Conservation (phyloP, 1,140 invertebrate species). For the Conus betulinus region DNA sequence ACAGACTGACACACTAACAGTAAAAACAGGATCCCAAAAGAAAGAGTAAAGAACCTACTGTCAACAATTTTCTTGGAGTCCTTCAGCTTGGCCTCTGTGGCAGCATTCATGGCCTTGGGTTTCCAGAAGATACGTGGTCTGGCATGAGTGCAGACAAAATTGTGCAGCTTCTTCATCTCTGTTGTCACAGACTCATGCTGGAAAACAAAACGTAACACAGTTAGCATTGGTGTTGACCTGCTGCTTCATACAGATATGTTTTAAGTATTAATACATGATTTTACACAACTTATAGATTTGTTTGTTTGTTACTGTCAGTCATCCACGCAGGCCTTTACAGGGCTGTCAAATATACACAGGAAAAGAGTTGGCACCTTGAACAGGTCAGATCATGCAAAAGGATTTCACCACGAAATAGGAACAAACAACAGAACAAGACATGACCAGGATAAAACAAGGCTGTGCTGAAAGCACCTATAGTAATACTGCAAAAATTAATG, state of each 20-base stretch:
- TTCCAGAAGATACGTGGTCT: constrained; percentile 92
- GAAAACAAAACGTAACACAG: constrained; percentile 48
- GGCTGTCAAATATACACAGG: too few species aligned
- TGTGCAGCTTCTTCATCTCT: constrained; percentile 84
- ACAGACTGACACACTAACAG: too few species aligned
- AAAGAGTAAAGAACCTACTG: constrained; percentile 73
- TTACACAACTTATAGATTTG: neutral
- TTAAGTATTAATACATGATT: neutral
- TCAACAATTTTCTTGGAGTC: constrained; percentile 80
- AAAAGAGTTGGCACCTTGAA: too few species aligned
- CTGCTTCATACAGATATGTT: neutral
- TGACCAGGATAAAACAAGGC: too few species aligned
- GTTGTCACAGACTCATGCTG: constrained; percentile 89
- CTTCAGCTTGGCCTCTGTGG: constrained; percentile 79
- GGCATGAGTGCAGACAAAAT: constrained; percentile 91
- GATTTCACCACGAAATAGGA: too few species aligned
- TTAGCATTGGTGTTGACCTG: neutral
- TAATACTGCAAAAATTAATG: too few species aligned
- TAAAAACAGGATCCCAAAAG: too few species aligned
- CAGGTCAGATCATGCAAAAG: too few species aligned
- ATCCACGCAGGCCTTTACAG: too few species aligned
- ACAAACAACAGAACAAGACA: too few species aligned
- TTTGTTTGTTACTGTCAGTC: too few species aligned
- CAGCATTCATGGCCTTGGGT: constrained; percentile 84
- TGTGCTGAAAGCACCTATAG: too few species aligned